Percentiles rank a stretch among this genome's conserved stretches.
These are phyloP conservation scores for Harpalus rufipes DNA, from an alignment of 2,888 invertebrate species.

Conservation along the genomic window DNA sequence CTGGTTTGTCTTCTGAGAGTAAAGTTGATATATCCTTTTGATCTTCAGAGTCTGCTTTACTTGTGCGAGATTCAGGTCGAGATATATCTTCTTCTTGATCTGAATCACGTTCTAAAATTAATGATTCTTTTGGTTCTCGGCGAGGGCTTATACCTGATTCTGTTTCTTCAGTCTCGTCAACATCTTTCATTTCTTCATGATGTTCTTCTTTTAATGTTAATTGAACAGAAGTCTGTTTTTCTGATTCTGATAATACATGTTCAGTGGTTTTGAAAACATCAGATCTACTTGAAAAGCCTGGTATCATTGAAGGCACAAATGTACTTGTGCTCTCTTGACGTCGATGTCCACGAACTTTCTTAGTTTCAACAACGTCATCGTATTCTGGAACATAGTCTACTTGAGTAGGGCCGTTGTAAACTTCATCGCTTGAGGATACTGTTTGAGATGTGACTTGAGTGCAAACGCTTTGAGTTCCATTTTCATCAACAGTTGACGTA, in stretches of 20 bases:
- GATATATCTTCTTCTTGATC: slow-evolving; percentile 70
- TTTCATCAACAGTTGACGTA: slow-evolving; percentile 77
- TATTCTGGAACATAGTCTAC: slow-evolving; percentile 78
- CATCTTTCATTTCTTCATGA: slow-evolving; percentile 77
- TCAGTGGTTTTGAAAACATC: slow-evolving; percentile 72
- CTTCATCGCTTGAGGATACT: slow-evolving; percentile 67
- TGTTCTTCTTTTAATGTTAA: slow-evolving; percentile 76
- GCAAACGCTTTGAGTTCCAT: slow-evolving; percentile 78
- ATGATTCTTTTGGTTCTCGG: slow-evolving; percentile 71
- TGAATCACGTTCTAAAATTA: slow-evolving; percentile 69
- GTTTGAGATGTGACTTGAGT: slow-evolving; percentile 80
- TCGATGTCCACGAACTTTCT: slow-evolving; percentile 78
- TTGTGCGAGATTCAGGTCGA: slow-evolving; percentile 74
- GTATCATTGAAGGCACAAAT: slow-evolving; percentile 72
- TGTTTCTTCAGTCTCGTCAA: slow-evolving; percentile 76
- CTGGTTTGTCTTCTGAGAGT: slow-evolving; percentile 75
- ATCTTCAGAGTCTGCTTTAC: slow-evolving; percentile 75
- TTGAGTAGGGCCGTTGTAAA: slow-evolving; percentile 78
- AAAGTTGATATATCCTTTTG: slow-evolving; percentile 75
- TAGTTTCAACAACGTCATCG: slow-evolving; percentile 75
- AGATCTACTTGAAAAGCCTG: slow-evolving; percentile 69
- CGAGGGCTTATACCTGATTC: slow-evolving; percentile 77
- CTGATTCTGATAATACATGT: slow-evolving; percentile 63
- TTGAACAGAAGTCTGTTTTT: slow-evolving; percentile 73
- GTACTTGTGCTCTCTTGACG: slow-evolving; percentile 79